These are phyloP conservation scores for Lacerta agilis DNA, from an alignment of 2,797 vertebrate genomes.

Conservation along the genomic window DNA sequence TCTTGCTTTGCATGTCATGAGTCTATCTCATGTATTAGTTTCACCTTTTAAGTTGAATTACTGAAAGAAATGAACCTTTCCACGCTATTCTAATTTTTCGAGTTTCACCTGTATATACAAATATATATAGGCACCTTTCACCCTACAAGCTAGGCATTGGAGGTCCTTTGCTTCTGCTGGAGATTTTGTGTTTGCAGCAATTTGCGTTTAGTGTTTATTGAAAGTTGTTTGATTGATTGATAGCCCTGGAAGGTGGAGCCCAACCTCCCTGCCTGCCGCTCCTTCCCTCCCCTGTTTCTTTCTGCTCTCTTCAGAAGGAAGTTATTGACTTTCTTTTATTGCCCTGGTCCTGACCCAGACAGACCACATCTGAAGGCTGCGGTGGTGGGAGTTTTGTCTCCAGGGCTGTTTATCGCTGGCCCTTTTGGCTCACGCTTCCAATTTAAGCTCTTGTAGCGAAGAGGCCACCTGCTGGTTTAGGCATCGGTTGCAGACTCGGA, in stretches of 20 bases:
- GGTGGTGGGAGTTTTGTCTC: not conserved
- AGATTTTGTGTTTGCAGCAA: not conserved
- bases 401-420: not conserved
- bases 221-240: not conserved
- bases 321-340: not conserved
- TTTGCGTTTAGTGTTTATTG: not conserved
- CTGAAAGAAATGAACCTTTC: too few relatives aligned
- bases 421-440: slow-evolving; percentile 22
- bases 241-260: not conserved
- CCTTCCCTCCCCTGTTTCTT: too few relatives aligned
- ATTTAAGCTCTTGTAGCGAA: slow-evolving; percentile 9
- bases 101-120: too few relatives aligned
- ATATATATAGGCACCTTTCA: not conserved
- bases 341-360: not conserved
- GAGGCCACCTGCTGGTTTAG: slow-evolving; percentile 15
- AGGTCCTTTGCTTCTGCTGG: not conserved
- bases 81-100: too few relatives aligned
- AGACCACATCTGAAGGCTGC: not conserved
- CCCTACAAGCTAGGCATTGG: not conserved
- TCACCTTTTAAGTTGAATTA: too few relatives aligned
- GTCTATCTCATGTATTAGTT: too few relatives aligned
- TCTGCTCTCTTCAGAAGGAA: not conserved
- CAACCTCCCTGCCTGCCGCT: not conserved
- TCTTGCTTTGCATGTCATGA: too few relatives aligned
- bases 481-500: not conserved